Conservation (phyloP, 2,113 vertebrate species). For the Lophius piscatorius region DNA sequence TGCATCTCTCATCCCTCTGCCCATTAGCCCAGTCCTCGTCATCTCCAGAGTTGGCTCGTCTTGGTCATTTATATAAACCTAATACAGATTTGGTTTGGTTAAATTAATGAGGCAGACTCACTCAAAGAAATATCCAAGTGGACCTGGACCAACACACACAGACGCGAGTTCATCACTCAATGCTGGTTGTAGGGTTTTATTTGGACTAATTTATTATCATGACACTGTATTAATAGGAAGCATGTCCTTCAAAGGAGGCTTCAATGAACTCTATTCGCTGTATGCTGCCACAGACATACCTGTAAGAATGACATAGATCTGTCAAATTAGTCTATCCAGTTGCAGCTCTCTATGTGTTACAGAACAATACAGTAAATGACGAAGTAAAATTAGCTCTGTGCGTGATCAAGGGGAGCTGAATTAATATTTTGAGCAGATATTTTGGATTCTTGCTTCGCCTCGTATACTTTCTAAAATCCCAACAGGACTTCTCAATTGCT, state of each 20-base stretch:
- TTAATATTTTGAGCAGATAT: background rate
- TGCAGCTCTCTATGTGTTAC: conserved; percentile 15
- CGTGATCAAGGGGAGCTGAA: background rate
- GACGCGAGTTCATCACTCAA: conserved; percentile 87
- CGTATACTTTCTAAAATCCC: background rate
- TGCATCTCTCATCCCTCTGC: conserved; percentile 6
- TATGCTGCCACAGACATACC: conserved; percentile 89
- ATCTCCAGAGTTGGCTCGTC: conserved; percentile 28
- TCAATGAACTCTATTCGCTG: conserved; percentile 93
- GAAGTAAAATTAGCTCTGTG: conserved; percentile 15
- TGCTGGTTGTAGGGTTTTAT: conserved; percentile 93
- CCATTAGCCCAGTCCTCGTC: conserved; percentile 19
- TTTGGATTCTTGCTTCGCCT: background rate
- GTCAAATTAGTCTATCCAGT: conserved; percentile 91
- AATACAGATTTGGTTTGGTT: conserved; percentile 50
- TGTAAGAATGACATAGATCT: conserved; percentile 94
- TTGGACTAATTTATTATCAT: conserved; percentile 97
- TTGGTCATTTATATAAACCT: conserved; percentile 48
- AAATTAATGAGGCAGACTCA: conserved; percentile 57
- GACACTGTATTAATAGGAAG: conserved; percentile 94
- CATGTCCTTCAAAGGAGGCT: conserved; percentile 91
- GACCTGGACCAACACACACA: conserved; percentile 25
- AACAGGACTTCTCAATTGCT: background rate
- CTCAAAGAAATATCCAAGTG: conserved; percentile 43
- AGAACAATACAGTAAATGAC: conserved; percentile 31